Conservation (phyloP, 2,797 vertebrate species). For the Nasua narica region DNA sequence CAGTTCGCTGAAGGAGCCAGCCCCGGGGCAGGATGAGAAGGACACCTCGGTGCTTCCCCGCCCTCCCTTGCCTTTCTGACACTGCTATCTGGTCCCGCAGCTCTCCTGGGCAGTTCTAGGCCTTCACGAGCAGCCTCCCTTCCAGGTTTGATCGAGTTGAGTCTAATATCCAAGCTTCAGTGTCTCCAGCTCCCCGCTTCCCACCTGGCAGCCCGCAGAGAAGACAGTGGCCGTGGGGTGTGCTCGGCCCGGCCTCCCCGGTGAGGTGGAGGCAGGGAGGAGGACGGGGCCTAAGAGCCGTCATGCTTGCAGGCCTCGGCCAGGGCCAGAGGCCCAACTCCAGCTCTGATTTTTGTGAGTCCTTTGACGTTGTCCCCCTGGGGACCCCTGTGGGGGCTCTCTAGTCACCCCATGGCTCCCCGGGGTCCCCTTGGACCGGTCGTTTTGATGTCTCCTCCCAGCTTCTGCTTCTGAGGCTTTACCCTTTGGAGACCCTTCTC, state of each 20-base stretch:
- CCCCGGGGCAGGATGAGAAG: rapidly evolving
- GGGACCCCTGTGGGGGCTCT: no score
- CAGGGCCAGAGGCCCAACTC: neutral
- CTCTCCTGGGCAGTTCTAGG: neutral
- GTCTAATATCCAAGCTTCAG: neutral
- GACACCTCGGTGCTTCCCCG: neutral
- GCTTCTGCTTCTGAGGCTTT: neutral
- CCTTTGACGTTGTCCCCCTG: neutral
- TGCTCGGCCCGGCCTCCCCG: neutral
- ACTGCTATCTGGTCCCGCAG: neutral
- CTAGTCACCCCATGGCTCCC: neutral
- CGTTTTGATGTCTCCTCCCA: no score
- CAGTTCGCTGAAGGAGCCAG: rapidly evolving
- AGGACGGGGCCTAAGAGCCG: no score
- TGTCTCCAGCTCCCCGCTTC: neutral
- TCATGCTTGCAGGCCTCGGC: neutral
- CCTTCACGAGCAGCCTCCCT: neutral
- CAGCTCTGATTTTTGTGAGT: neutral
- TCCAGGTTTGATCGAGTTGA: neutral
- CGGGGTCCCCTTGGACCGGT: neutral
- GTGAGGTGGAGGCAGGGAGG: neutral
- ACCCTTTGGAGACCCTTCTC: neutral
- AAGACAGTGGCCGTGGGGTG: neutral
- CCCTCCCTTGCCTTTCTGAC: rapidly evolving
- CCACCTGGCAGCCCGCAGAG: neutral